Evolutionary conservation across 2,888 invertebrate genomes (phyloP).

Genomic region (Apodemia mormo): DNA sequence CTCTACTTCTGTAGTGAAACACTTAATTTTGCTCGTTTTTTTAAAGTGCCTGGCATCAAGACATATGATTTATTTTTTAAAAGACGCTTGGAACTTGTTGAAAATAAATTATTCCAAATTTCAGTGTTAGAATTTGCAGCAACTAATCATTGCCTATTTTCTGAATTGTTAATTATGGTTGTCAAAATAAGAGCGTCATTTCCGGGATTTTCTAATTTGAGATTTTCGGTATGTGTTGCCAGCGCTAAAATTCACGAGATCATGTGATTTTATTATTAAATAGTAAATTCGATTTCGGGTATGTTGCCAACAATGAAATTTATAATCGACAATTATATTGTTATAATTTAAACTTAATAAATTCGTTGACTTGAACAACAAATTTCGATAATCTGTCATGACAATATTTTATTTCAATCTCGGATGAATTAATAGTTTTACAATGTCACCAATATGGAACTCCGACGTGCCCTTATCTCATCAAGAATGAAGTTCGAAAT

Average conservation of each 20-base stretch:
- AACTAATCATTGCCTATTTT: background rate
- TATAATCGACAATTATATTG: background rate
- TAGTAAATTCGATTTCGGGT: background rate
- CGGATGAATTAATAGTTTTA: too few relatives aligned
- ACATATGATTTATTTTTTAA: too few relatives aligned
- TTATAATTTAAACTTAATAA: too few relatives aligned
- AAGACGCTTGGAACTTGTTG: background rate
- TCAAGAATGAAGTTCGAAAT: too few relatives aligned
- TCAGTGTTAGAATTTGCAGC: background rate
- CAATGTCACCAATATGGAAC: too few relatives aligned
- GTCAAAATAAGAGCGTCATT: background rate
- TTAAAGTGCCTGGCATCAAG: too few relatives aligned
- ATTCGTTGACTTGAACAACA: too few relatives aligned
- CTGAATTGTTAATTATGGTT: background rate
- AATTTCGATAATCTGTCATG: too few relatives aligned
- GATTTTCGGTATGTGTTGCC: background rate
- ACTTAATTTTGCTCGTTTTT: too few relatives aligned
- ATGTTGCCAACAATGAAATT: background rate
- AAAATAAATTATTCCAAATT: background rate
- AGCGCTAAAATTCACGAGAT: background rate
- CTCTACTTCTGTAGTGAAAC: too few relatives aligned
- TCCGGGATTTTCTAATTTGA: conserved; percentile 12
- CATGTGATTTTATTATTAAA: background rate
- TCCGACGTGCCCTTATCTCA: too few relatives aligned
- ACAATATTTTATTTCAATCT: too few relatives aligned